Percentiles rank a stretch among this genome's conserved stretches.
phyloP scores from a whole-genome alignment of 2,113 vertebrate genomes.

The Myotis yumanensis region DNA sequence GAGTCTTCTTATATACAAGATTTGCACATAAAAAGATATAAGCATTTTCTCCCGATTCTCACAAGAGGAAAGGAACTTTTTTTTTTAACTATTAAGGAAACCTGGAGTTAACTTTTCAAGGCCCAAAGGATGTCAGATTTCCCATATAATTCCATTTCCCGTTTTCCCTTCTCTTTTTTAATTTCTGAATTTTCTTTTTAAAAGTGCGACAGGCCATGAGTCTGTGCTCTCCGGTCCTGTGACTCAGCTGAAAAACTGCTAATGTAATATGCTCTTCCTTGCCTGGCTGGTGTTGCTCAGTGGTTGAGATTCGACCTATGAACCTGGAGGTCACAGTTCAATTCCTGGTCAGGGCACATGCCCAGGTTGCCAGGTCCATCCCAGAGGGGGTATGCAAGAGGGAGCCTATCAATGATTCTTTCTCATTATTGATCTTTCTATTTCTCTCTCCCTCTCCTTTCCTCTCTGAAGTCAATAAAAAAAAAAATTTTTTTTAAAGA shows the following conservation, averaged over 20 bases:
- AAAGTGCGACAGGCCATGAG: not conserved
- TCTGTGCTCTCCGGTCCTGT: not conserved
- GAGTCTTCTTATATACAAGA: not conserved
- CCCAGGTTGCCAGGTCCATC: too few species aligned
- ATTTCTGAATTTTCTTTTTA: slow-evolving; percentile 18
- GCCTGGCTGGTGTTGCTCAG: too few species aligned
- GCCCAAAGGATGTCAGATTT: not conserved
- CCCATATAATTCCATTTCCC: not conserved
- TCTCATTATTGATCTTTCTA: too few species aligned
- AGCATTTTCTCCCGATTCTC: not conserved
- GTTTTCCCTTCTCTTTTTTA: not conserved
- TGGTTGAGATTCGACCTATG: too few species aligned
- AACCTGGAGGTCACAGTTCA: too few species aligned
- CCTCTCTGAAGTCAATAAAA: too few species aligned
- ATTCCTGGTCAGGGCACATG: too few species aligned
- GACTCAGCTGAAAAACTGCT: not conserved
- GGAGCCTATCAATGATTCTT: too few species aligned
- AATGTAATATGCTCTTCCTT: not conserved
- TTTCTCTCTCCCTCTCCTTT: too few species aligned
- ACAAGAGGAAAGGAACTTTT: not conserved
- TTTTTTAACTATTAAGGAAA: not conserved
- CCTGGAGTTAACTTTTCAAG: not conserved
- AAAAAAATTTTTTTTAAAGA: too few species aligned
- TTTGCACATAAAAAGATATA: not conserved
- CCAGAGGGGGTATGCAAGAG: too few species aligned